phyloP scores from a whole-genome alignment of 2,797 vertebrate species.

The Parauchenoglanis punctatus region DNA sequence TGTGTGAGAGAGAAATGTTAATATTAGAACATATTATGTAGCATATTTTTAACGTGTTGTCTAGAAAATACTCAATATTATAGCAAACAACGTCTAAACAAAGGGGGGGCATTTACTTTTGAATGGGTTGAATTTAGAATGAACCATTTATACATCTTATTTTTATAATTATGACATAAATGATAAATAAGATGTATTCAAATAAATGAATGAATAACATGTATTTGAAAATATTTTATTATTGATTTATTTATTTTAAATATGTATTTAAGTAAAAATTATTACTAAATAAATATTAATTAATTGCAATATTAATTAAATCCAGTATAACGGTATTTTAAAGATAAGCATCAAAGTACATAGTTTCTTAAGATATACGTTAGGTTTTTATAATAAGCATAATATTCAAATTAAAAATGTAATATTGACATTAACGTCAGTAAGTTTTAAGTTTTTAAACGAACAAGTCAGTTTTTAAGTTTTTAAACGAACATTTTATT shows the following conservation, averaged over 20 bases:
- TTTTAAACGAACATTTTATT: too few species aligned
- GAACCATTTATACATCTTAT: neutral
- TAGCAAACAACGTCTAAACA: too few species aligned
- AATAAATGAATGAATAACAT: neutral
- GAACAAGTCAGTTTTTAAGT: neutral
- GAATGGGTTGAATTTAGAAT: too few species aligned
- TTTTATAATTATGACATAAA: neutral
- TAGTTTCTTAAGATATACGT: neutral
- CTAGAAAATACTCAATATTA: too few species aligned
- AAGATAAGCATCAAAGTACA: neutral
- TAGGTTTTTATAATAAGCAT: neutral
- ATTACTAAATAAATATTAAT: neutral
- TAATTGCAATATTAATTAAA: neutral
- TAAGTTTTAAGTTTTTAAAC: neutral
- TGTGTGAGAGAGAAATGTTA: neutral
- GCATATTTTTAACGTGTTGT: neutral
- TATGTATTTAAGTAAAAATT: neutral
- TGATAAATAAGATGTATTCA: neutral
- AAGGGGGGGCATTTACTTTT: too few species aligned
- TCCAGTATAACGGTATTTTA: neutral
- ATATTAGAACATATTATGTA: neutral
- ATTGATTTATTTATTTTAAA: neutral
- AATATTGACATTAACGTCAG: too few species aligned
- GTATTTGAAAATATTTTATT: neutral
- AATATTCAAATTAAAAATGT: neutral